Evolutionary conservation across 64 coral and sea anemone species (phyloP), one percentile per base, ranked within the genome.

Genomic region (Pocillopora damicornis): DNA sequence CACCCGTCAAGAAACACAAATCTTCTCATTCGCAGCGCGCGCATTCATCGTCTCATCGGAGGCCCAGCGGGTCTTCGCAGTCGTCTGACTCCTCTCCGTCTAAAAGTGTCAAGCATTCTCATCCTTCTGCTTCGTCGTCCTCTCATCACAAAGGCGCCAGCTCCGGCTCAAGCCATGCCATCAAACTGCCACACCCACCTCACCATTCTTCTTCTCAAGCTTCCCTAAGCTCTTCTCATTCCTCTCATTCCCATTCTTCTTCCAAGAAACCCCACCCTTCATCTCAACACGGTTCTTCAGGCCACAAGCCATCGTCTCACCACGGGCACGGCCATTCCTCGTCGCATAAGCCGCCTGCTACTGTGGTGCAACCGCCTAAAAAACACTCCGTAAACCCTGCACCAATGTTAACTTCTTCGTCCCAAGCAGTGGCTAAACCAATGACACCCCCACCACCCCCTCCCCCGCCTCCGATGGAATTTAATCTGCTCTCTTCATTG

Each of bases 1-100:
- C 68, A 4, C 91, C 94, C 18, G 87, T 91, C 5, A 96, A 96
- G 91, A 96, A 96, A 79, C 94, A 96, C 79, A 96, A 96, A 36
- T 96, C 94, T 51, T 94, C 75, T 63, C 87, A 91, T 57, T 90
- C 94, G 16, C 90, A 89, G 20, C 80, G 84, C n/a, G 35, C 87
- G 14, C 87, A 82, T 86, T 93, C 90, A 45, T 88, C 91, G 8
- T 83, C 86, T 17, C 81, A 84, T 85, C 76, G 89, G 35, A 91
- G 75, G 51, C 38, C 62, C 3, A 60, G 59, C 9, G 56, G 75
- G 8, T 86, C 81, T n/a, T 91, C 90, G n/a, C 83, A 91, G 25
- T 91, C 89, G 1, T 91, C 90, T 2, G 90, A 91, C 87, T 91
- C 90, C 13, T 91, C 83, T 7, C 80, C 90, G 16, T 59, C 75